Evolutionary conservation across 1,140 invertebrate species (phyloP), one percentile per base, ranked within the genome.

Genomic region (Berghia stephanieae): DNA sequence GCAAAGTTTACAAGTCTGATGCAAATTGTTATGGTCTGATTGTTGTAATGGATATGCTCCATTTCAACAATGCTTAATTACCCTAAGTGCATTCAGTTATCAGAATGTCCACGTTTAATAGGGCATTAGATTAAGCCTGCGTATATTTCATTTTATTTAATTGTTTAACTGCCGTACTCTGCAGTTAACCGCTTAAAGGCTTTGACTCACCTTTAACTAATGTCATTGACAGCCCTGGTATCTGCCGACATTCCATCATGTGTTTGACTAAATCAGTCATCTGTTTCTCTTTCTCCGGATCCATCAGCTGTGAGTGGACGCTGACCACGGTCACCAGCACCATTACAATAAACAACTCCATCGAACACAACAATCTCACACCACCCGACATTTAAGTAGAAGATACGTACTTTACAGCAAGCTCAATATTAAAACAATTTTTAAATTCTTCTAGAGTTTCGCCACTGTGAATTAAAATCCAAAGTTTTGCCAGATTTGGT

Each of bases 321-420:
- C 82, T 85, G n/a, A 81, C 83, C 83, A 85, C 85, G 24, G 84
- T 70, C 0, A 82, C 80, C 85, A 86, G 84, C 27, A 27, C 8
- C 13, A 63, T 8, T 31, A 63, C 34, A 10, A 27, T 31, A 16
- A 63, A 8, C 13, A 63, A 24, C 13, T 24, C 18, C 18, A 63
- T 63, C 8, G 57, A 10, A 8, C 57, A 16, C 27, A 8, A 27
- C 57, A 24, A 24, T 16, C 57, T 31, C n/a, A n/a, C n/a, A n/a
- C n/a, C n/a, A n/a, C n/a, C n/a, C n/a, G n/a, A n/a, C n/a, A n/a
- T n/a, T n/a, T n/a, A n/a, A n/a, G n/a, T n/a, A n/a, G n/a, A n/a
- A n/a, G n/a, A n/a, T n/a, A n/a, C n/a, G n/a, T n/a, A n/a, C n/a
- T n/a, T n/a, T n/a, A n/a, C n/a, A n/a, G n/a, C n/a, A n/a, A n/a